Conservation (phyloP, 1,140 invertebrate species). For the Augochlora pura region DNA sequence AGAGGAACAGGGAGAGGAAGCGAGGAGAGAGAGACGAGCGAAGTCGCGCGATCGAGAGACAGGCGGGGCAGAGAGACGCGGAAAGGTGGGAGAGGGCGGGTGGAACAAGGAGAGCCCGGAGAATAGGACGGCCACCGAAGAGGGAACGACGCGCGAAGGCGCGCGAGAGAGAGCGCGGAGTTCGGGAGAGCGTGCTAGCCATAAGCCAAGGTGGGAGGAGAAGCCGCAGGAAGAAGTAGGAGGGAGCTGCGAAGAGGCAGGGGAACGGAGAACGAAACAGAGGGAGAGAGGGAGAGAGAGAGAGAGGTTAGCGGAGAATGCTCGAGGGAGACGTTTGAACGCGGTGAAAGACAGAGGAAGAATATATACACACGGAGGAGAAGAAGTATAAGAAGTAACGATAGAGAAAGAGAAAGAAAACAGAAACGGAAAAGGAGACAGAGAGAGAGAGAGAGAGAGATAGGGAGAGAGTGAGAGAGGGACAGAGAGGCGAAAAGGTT, state of each 20-base stretch:
- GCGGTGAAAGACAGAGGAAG: conserved; percentile 16
- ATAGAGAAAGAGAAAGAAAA: background rate
- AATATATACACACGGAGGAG: conserved; percentile 21
- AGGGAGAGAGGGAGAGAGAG: conserved; percentile 18
- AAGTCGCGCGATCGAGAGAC: conserved; percentile 7
- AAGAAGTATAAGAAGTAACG: background rate
- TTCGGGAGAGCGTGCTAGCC: conserved; percentile 36
- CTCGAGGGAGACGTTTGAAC: background rate
- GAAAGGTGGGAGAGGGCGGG: conserved; percentile 8
- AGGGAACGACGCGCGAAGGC: conserved; percentile 48
- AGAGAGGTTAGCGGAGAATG: conserved; percentile 10
- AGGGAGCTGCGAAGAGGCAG: conserved; percentile 52
- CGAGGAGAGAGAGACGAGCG: conserved; percentile 1
- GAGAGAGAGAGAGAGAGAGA: background rate
- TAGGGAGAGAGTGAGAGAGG: too few species aligned
- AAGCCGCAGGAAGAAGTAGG: conserved; percentile 37
- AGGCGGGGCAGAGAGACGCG: conserved; percentile 9
- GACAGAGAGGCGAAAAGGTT: too few species aligned
- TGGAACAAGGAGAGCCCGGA: conserved; percentile 34
- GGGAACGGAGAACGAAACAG: conserved; percentile 15
- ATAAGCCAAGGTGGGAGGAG: conserved; percentile 40
- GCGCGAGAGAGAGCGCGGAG: conserved; percentile 24
- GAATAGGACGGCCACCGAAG: conserved; percentile 42
- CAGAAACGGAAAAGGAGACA: too few species aligned
- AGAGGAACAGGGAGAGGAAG: conserved; percentile 50